Evolutionary conservation across 2,888 invertebrate species (phyloP), one percentile per base, ranked within the genome.

Genomic region (Drosophila tripunctata): DNA sequence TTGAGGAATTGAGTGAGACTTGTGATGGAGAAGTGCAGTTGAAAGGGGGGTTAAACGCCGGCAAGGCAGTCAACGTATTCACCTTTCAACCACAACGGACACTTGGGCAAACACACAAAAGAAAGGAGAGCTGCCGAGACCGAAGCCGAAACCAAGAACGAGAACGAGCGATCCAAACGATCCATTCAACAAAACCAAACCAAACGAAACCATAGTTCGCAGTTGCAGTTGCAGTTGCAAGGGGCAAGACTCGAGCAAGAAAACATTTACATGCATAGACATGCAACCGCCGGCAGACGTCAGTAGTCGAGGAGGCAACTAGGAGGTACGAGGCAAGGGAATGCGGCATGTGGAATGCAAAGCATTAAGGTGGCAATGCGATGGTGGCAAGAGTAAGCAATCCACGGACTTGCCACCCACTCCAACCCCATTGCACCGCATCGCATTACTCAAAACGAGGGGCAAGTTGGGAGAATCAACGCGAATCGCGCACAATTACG

Each of bases 21-120:
- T 1, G 15, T n/a, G n/a, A n/a, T n/a, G 8, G 6, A 8, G 38
- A n/a, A 14, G 22, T 6, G 15, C n/a, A n/a, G n/a, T n/a, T n/a
- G n/a, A n/a, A n/a, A n/a, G n/a, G n/a, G n/a, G n/a, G n/a, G n/a
- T n/a, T n/a, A n/a, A n/a, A n/a, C n/a, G n/a, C n/a, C n/a, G n/a
- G 17, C 8, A 15, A 14, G 14, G 57, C 63, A 73, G 65, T 62
- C 41, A 43, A 24, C 61, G 58, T 63, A 78, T 69, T 80, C 81
- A 84, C 81, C 87, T 82, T 87, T 87, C 84, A 82, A 71, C 86
- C 87, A 66, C 85, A 85, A 62, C 68, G 87, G 76, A 85, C 83
- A 87, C 82, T 85, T 85, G 75, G 70, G 68, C 76, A 77, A 87
- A 77, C 85, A 87, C 67, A 84, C 66, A 78, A 67, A 67, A 55